phyloP scores from a whole-genome alignment of 2,797 vertebrate species.

The Ficedula albicollis region DNA sequence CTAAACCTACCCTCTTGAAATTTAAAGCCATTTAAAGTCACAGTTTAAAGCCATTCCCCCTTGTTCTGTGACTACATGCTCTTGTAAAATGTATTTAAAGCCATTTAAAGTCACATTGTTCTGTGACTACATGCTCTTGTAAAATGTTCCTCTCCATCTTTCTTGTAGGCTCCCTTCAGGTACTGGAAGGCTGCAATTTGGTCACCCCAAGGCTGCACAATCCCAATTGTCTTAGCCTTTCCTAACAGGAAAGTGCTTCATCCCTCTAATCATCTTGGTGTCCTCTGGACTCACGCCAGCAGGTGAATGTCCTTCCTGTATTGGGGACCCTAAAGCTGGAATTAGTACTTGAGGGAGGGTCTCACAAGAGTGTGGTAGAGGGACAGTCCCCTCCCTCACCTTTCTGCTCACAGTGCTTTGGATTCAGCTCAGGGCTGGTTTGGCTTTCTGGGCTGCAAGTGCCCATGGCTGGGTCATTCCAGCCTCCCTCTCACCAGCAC shows the following conservation, averaged over 20 bases:
- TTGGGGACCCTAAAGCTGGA: not conserved
- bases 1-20: accelerated
- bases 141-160: not conserved
- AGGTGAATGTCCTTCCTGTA: not conserved
- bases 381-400: not conserved
- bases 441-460: not conserved
- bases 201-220: not conserved
- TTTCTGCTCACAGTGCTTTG: not conserved
- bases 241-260: not conserved
- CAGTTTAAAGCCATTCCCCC: not conserved
- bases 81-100: not conserved
- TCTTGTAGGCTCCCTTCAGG: not conserved
- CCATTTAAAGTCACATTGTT: too few relatives aligned
- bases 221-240: not conserved
- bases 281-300: not conserved
- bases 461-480: not conserved
- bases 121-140: not conserved
- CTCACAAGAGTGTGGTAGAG: not conserved
- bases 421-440: not conserved
- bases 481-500: not conserved
- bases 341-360: not conserved
- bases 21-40: too few relatives aligned
- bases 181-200: not conserved
- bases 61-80: not conserved
- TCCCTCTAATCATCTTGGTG: not conserved